phyloP scores from a whole-genome alignment of 64 coral and sea anemone genomes.

The Dendronephthya gigantea region DNA sequence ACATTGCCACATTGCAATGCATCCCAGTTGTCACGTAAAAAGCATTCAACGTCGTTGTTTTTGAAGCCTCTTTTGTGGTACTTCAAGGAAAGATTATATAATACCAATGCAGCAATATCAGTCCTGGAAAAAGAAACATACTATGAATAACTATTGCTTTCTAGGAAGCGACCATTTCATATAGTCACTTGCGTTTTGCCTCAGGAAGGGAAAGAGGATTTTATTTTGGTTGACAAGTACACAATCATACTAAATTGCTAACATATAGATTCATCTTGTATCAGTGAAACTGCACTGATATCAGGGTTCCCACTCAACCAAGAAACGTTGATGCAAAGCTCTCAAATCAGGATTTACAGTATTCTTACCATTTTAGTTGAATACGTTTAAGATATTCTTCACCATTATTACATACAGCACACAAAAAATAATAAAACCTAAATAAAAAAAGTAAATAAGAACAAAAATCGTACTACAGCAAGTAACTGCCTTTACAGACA shows the following conservation, averaged over 20 bases:
- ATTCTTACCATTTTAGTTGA: neutral
- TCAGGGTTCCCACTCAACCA: no score
- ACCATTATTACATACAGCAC: constrained; percentile 10
- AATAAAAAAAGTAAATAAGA: neutral
- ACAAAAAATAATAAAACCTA: neutral
- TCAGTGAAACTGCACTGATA: no score
- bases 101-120: constrained; percentile 8
- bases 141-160: neutral
- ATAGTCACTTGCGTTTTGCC: no score
- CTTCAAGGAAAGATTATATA: neutral
- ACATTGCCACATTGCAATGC: neutral
- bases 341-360: neutral
- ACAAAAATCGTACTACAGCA: no score
- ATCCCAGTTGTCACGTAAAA: neutral
- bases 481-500: no score
- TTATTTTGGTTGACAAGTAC: no score
- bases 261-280: no score
- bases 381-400: neutral
- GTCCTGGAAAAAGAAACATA: neutral
- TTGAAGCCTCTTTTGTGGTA: neutral
- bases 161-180: no score
- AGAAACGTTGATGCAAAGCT: no score
- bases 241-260: no score
- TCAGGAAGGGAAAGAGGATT: no score
- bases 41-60: neutral